phyloP scores from a whole-genome alignment of 2,113 vertebrate genomes.

The Mirza zaza region DNA sequence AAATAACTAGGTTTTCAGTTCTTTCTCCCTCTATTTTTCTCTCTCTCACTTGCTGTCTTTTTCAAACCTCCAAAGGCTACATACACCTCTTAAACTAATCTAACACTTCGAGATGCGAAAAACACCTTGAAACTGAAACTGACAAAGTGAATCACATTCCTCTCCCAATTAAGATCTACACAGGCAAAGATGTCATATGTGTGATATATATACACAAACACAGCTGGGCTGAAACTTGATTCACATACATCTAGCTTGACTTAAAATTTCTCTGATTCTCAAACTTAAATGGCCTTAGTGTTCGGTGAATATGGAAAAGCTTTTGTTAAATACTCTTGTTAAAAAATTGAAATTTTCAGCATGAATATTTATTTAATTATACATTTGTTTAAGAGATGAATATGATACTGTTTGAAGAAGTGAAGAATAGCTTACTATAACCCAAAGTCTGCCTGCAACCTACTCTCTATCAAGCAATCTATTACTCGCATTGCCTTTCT shows the following conservation, averaged over 20 bases:
- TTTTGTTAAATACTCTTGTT: background rate
- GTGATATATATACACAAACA: background rate
- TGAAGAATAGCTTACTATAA: background rate
- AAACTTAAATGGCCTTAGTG: background rate
- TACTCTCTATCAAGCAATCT: background rate
- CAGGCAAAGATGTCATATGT: background rate
- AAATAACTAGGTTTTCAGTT: background rate
- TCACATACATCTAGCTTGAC: background rate
- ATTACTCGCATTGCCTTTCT: background rate
- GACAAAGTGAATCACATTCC: constrained; percentile 1
- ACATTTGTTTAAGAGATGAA: background rate
- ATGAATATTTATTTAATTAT: background rate
- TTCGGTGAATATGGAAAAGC: background rate
- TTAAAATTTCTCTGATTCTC: background rate
- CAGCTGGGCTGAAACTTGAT: background rate
- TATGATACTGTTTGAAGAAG: background rate
- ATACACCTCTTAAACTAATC: constrained; percentile 29
- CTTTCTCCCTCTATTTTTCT: background rate
- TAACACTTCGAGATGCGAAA: constrained; percentile 19
- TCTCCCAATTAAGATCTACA: background rate
- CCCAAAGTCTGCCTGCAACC: background rate
- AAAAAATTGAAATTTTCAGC: background rate
- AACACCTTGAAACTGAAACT: constrained; percentile 49
- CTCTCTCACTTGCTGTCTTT: background rate
- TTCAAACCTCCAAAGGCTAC: background rate